phyloP scores from a whole-genome alignment of 2,113 vertebrate species.

The Alouatta palliata region DNA sequence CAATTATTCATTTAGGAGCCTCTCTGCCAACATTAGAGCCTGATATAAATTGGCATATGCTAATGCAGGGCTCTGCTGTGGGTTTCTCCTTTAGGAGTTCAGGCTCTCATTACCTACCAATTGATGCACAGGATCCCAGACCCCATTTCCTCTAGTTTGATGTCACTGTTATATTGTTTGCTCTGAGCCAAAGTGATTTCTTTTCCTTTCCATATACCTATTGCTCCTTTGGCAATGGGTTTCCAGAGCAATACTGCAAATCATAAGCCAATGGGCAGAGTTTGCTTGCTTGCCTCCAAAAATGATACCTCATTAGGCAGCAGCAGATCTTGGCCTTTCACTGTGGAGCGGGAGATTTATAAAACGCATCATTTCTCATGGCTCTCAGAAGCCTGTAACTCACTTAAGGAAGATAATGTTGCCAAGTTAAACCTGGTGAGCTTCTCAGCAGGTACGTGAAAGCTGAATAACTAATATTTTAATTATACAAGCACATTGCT shows the following conservation, averaged over 20 bases:
- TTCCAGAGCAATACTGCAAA: conserved; percentile 62
- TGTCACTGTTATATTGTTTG: conserved; percentile 57
- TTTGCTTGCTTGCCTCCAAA: conserved; percentile 48
- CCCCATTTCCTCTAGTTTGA: conserved; percentile 39
- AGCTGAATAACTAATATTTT: background rate
- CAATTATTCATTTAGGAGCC: conserved; percentile 66
- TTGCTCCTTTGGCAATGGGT: conserved; percentile 68
- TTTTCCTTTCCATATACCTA: conserved; percentile 69
- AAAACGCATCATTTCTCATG: background rate
- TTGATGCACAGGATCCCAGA: conserved; percentile 16
- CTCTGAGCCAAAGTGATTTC: conserved; percentile 69
- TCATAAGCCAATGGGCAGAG: conserved; percentile 61
- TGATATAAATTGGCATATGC: conserved; percentile 61
- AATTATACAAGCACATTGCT: background rate
- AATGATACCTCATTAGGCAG: conserved; percentile 44
- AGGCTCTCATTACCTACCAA: conserved; percentile 49
- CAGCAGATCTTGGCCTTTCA: conserved; percentile 40
- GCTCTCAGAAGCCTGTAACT: conserved; percentile 9
- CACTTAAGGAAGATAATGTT: background rate
- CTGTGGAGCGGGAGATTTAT: background rate
- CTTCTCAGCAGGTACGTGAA: background rate
- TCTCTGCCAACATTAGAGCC: conserved; percentile 57
- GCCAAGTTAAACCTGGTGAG: background rate
- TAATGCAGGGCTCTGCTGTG: conserved; percentile 49
- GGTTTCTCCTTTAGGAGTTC: conserved; percentile 61